These are phyloP conservation scores for Agrypnus murinus DNA, from an alignment of 2,888 invertebrate species.

Conservation along the genomic window DNA sequence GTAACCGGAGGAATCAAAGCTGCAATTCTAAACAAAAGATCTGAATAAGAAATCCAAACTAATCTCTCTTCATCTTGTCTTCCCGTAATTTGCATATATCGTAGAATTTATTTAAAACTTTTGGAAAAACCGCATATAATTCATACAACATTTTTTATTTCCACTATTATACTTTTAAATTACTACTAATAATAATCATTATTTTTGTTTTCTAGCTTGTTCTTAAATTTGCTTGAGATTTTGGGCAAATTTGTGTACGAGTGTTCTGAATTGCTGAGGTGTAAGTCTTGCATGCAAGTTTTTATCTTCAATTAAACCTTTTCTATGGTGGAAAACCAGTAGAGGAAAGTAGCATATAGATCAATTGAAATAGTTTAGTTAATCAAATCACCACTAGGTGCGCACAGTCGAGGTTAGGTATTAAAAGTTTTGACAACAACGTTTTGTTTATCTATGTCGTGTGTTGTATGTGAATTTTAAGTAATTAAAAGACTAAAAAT, in stretches of 20 bases:
- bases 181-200: no score
- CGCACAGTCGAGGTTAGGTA: no score
- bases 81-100: constrained; percentile 1
- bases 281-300: no score
- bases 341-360: no score
- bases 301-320: constrained; percentile 73
- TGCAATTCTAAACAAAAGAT: constrained; percentile 67
- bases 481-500: no score
- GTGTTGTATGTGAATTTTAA: no score
- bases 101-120: constrained; percentile 33
- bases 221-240: constrained; percentile 81
- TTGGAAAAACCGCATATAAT: background rate
- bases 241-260: constrained; percentile 75
- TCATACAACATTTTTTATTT: background rate
- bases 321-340: constrained; percentile 79
- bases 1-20: constrained; percentile 69
- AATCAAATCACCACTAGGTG: no score
- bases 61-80: constrained; percentile 57
- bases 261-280: constrained; percentile 73
- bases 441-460: no score
- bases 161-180: no score
- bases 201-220: constrained; percentile 72
- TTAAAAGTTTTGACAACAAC: no score
- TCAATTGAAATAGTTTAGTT: no score
- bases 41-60: constrained; percentile 64